A percentile compares a stretch with the other conserved stretches of the same genome.
These are phyloP conservation scores for Echinops telfairi DNA, from an alignment of 2,113 vertebrate genomes.

Conservation along the genomic window DNA sequence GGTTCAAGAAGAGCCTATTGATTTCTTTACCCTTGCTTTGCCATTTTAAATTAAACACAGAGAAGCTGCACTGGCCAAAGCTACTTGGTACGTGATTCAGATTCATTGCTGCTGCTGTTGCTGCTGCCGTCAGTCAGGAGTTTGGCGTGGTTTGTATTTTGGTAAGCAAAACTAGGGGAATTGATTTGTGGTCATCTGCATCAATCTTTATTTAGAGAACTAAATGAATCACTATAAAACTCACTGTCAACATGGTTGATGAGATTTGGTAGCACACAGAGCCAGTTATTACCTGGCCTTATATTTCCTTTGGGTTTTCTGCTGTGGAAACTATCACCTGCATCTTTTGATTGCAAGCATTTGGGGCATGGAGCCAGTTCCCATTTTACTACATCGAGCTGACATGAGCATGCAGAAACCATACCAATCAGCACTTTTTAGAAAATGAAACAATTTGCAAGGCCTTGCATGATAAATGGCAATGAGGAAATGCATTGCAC, in stretches of 20 bases:
- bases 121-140: slow-evolving; percentile 7
- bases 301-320: slow-evolving; percentile 58
- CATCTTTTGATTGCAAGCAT: slow-evolving; percentile 53
- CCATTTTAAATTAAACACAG: slow-evolving; percentile 65
- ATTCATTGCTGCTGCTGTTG: slow-evolving; percentile 36
- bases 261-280: slow-evolving; percentile 39
- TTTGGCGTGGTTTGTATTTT: slow-evolving; percentile 63
- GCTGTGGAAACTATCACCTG: slow-evolving; percentile 44
- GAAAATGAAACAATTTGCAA: slow-evolving; percentile 74
- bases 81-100: slow-evolving; percentile 40
- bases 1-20: slow-evolving; percentile 20
- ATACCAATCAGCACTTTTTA: slow-evolving; percentile 73
- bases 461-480: slow-evolving; percentile 53
- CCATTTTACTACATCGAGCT: slow-evolving; percentile 61
- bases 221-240: slow-evolving; percentile 64
- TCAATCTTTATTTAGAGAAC: slow-evolving; percentile 64
- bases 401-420: slow-evolving; percentile 58
- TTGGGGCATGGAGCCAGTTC: slow-evolving; percentile 62
- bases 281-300: slow-evolving; percentile 47
- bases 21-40: slow-evolving; percentile 54
- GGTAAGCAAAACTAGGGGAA: slow-evolving; percentile 56
- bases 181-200: slow-evolving; percentile 59
- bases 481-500: slow-evolving; percentile 46
- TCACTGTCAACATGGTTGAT: slow-evolving; percentile 44
- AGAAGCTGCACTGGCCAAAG: not conserved